These are phyloP conservation scores for Oenanthe oenanthe DNA, from an alignment of 2,113 vertebrate species.

Conservation along the genomic window DNA sequence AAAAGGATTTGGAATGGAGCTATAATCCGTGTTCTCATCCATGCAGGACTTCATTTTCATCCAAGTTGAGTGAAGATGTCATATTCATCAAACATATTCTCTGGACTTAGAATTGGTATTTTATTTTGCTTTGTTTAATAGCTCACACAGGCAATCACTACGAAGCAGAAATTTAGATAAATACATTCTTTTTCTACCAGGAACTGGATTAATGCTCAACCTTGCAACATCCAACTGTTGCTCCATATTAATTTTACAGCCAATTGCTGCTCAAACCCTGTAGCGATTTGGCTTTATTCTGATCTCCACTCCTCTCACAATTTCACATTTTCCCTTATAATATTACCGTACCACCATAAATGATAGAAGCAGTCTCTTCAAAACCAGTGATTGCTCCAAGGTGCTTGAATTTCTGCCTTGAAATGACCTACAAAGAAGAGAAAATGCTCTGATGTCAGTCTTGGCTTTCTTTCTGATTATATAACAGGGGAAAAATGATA, in stretches of 20 bases:
- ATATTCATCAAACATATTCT: not conserved
- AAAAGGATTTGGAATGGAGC: conserved; percentile 9
- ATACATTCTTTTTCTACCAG: conserved; percentile 23
- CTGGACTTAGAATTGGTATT: not conserved
- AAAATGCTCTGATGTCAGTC: conserved; percentile 22
- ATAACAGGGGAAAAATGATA: not conserved
- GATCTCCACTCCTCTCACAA: not conserved
- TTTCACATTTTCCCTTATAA: conserved; percentile 57
- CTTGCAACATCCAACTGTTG: conserved; percentile 22
- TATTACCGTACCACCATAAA: conserved; percentile 42
- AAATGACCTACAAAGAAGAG: conserved; percentile 23
- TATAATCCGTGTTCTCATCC: not conserved
- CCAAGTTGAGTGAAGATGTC: not conserved
- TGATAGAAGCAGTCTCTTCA: conserved; percentile 60
- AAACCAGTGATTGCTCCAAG: conserved; percentile 46
- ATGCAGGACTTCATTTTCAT: not conserved
- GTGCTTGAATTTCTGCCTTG: conserved; percentile 47
- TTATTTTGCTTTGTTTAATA: not conserved
- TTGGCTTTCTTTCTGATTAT: conserved; percentile 44
- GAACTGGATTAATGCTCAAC: conserved; percentile 32
- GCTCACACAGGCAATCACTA: not conserved
- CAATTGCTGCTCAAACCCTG: conserved; percentile 43
- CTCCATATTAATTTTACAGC: conserved; percentile 51
- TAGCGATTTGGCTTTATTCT: conserved; percentile 54
- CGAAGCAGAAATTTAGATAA: conserved; percentile 32